phyloP scores from a whole-genome alignment of 1,140 invertebrate genomes.

The Lordiphosa stackelbergi region DNA sequence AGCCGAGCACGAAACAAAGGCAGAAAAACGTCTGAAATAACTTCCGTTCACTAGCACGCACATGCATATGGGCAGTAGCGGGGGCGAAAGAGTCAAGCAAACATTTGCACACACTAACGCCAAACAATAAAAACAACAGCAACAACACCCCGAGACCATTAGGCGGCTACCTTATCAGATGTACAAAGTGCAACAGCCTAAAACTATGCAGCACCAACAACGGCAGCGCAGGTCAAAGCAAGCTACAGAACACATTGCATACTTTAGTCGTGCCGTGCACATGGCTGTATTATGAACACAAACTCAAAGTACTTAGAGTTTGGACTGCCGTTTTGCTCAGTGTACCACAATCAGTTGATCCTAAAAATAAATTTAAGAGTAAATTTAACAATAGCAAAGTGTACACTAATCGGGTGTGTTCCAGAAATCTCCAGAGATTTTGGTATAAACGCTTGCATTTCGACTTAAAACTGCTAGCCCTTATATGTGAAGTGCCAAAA shows the following conservation, averaged over 20 bases:
- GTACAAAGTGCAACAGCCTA: slow-evolving; percentile 57
- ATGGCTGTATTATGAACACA: not conserved
- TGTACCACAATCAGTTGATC: too few relatives aligned
- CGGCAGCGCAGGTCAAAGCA: slow-evolving; percentile 7
- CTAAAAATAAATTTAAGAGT: too few relatives aligned
- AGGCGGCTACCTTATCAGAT: slow-evolving; percentile 48
- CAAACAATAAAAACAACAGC: slow-evolving; percentile 12
- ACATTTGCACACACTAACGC: slow-evolving; percentile 22
- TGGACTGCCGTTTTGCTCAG: too few relatives aligned
- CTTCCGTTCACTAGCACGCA: slow-evolving; percentile 52
- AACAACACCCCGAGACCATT: slow-evolving; percentile 41
- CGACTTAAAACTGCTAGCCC: too few relatives aligned
- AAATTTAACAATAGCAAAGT: too few relatives aligned
- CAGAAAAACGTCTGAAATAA: slow-evolving; percentile 63
- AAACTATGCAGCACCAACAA: slow-evolving; percentile 35
- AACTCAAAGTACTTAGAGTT: too few relatives aligned
- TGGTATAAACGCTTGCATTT: too few relatives aligned
- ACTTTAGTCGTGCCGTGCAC: slow-evolving; percentile 8
- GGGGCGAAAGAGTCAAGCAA: slow-evolving; percentile 14
- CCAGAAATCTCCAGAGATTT: too few relatives aligned
- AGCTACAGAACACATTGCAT: slow-evolving; percentile 15
- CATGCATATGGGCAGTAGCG: slow-evolving; percentile 2
- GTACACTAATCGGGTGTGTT: too few relatives aligned
- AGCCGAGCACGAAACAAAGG: slow-evolving; percentile 40
- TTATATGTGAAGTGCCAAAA: too few relatives aligned